Evolutionary conservation across 1,140 invertebrate species (phyloP).

Genomic region (Latrodectus geometricus): DNA sequence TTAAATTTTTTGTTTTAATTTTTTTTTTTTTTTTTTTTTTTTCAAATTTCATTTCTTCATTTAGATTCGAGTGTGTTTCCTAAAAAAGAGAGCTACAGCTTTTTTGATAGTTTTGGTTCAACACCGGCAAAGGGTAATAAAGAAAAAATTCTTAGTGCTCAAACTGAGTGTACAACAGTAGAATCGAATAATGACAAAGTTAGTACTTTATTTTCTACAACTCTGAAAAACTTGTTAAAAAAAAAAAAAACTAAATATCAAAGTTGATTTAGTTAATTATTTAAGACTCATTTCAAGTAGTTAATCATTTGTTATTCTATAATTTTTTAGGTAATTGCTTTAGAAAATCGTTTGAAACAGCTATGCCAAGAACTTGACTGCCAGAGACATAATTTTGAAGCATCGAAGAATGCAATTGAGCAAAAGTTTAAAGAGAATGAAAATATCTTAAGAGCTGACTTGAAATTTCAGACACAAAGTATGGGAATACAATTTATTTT

Average conservation of each 20-base stretch:
- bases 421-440: slow-evolving; percentile 51
- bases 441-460: slow-evolving; percentile 22
- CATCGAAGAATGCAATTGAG: slow-evolving; percentile 33
- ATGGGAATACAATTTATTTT: neutral
- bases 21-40: too few relatives aligned
- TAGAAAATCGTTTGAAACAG: slow-evolving; percentile 39
- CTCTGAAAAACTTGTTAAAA: neutral
- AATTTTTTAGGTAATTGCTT: neutral
- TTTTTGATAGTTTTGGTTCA: neutral
- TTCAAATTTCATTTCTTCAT: neutral
- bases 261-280: too few relatives aligned
- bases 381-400: slow-evolving; percentile 56
- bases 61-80: neutral
- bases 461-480: slow-evolving; percentile 51
- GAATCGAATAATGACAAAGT: neutral
- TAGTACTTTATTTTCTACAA: neutral
- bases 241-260: neutral
- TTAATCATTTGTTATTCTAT: neutral
- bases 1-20: too few relatives aligned
- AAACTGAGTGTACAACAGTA: neutral
- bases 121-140: neutral
- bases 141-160: neutral
- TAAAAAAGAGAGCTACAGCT: neutral
- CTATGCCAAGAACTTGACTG: slow-evolving; percentile 49
- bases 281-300: too few relatives aligned